Evolutionary conservation across 2,797 vertebrate genomes (phyloP), one percentile per base, ranked within the genome.

Genomic region (Apodemus agrarius): DNA sequence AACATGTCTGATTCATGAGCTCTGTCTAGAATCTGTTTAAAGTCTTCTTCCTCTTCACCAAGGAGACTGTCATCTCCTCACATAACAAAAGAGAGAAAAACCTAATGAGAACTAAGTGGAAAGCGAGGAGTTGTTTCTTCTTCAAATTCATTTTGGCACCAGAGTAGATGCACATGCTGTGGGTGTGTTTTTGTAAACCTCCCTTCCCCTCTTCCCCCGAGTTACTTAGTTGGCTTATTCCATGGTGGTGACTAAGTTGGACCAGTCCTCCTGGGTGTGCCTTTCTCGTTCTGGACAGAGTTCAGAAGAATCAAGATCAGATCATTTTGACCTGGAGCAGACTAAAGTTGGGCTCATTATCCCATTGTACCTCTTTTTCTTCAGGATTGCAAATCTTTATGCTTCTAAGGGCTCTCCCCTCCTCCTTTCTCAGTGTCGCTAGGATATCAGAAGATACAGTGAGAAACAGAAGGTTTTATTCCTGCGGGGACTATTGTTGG

Each of bases 161-260:
- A 93, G 87, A 94, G 65, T 88, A 87, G 93, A 96, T 43, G 40
- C 94, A 97, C 97, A 97, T 97, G 95, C 96, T 97, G 54, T 95
- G 91, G 89, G 93, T 85, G 94, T 98, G 94, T 96, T 97, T 97
- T 91, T 95, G 94, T 94, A 96, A 98, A 93, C 65, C 24, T 93
- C 84, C 84, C 87, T 97, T 74, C 37, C 89, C 72, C 67, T 92
- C 61, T 96, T n/a, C 63, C 87, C 89, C 65, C 72, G 93, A 97
- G 91, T 97, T 97, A 90, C 95, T 97, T 97, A 96, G 94, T 92
- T 97, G 97, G 96, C 96, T 97, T 96, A 96, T 54, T 46, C 94
- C 83, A 94, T 82, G 59, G 76, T 97, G 97, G 89, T 97, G 97
- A 98, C 96, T 97, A 96, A 97, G 96, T 96, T 97, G 96, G 96